A percentile compares a stretch with the other conserved stretches of the same genome.
Conservation (phyloP, 2,797 vertebrate species). For the Muscicapa striata region DNA sequence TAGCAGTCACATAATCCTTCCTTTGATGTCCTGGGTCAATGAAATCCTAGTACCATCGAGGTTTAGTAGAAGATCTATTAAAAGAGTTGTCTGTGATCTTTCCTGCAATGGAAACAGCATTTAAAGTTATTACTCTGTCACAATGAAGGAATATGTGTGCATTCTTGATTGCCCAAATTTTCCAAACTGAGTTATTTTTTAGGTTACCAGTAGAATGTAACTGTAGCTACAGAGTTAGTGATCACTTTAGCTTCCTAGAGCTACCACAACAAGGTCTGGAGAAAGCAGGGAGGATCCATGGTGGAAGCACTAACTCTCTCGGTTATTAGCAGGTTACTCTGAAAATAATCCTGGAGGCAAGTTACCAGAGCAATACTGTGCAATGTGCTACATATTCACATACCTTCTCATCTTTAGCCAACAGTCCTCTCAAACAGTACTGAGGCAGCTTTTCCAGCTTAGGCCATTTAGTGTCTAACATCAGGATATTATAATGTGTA, state of each 20-base stretch:
- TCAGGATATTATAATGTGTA: neutral
- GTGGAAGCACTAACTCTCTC: neutral
- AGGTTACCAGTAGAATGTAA: neutral
- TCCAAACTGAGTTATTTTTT: neutral
- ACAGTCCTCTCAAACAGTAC: neutral
- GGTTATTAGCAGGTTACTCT: neutral
- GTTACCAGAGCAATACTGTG: neutral
- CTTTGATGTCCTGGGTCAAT: constrained; percentile 74
- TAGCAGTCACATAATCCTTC: constrained; percentile 59
- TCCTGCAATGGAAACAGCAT: constrained; percentile 76
- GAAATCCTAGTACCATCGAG: constrained; percentile 56
- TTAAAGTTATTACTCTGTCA: constrained; percentile 61
- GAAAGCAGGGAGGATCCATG: neutral
- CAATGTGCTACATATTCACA: neutral
- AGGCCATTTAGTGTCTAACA: neutral
- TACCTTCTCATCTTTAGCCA: constrained; percentile 21
- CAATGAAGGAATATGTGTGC: neutral
- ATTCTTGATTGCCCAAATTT: neutral
- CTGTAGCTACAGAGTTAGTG: neutral
- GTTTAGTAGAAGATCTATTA: constrained; percentile 61
- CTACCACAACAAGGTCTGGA: neutral
- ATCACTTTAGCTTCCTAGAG: neutral
- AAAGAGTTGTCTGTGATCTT: constrained; percentile 71
- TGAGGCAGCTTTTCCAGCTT: neutral
- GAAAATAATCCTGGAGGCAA: neutral